phyloP scores from a whole-genome alignment of 2,797 vertebrate genomes.

The Monodelphis domestica region DNA sequence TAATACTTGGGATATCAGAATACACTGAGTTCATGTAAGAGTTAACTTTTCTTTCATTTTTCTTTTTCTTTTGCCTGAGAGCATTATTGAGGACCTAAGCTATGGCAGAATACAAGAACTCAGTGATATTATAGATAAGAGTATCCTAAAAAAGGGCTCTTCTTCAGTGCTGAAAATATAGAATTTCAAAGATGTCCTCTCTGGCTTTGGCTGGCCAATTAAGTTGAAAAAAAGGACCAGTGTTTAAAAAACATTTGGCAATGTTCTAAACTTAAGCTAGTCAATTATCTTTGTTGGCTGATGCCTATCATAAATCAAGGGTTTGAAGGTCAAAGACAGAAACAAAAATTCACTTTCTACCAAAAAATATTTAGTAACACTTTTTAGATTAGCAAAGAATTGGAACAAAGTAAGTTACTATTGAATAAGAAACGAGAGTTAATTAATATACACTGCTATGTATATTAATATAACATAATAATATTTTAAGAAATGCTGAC shows the following conservation, averaged over 20 bases:
- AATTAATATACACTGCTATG: neutral
- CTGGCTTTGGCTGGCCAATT: neutral
- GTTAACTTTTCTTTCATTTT: neutral
- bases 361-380: neutral
- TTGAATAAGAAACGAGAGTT: neutral
- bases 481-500: neutral
- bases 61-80: neutral
- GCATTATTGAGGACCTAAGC: neutral
- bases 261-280: neutral
- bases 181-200: neutral
- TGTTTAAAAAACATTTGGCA: neutral
- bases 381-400: neutral
- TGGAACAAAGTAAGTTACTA: neutral
- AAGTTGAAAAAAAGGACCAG: neutral
- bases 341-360: neutral
- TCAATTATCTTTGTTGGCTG: neutral
- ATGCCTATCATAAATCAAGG: neutral
- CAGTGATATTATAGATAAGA: slow-evolving; percentile 32
- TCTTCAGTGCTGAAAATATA: neutral
- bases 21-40: slow-evolving; percentile 7
- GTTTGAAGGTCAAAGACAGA: neutral
- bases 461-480: neutral
- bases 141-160: neutral
- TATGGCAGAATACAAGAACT: slow-evolving; percentile 11
- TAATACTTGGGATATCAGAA: neutral